Base-by-base conservation (phyloP, 2,797 vertebrate species). In the Gallinago stenura region DNA sequence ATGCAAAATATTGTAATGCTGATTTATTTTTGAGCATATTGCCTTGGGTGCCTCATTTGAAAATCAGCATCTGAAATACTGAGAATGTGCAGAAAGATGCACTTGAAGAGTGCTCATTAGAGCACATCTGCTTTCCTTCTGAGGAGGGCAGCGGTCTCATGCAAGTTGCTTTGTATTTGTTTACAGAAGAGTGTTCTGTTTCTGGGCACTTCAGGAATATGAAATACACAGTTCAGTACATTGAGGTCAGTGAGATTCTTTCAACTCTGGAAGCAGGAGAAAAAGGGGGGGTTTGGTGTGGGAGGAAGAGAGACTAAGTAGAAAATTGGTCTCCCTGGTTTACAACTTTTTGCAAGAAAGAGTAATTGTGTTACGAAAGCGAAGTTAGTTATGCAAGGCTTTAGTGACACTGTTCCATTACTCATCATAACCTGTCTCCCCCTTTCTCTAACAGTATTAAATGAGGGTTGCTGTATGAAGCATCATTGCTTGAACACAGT, bases 111-210 rank as follows among this genome's bases (percentile, higher is more conserved):
- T 28, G 26, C 56, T 90, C 51, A 62, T 87, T 93, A 94, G 31
- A 92, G 54, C 35, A 93, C 54, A 88, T 85, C 69, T 93, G 65
- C 21, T 93, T 88, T 92, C 26, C 22, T 88, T 93, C 73, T 54
- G 54, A 80, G 72, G 24, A 72, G 54, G 53, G 48, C 48, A 93
- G n/a, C 0, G 0, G 11, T 72, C 71, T 93, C 60, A 83, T 43
- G n/a, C 46, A 83, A 88, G 57, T 85, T 87, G 33, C 30, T 83
- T 95, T 2, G 2, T 79, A 37, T 93, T 88, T 87, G 46, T 83
- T 85, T 79, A 68, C 17, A 82, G 54, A 82, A 46, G 33, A 89
- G 39, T 26, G 25, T 77, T 89, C 50, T 56, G 26, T 91, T 96
- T 78, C 54, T 85, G 62, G 15, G 43, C 13, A 37, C 56, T 93